Conservation (phyloP, 2,888 invertebrate species). For the Zhengitettix transpicula region DNA sequence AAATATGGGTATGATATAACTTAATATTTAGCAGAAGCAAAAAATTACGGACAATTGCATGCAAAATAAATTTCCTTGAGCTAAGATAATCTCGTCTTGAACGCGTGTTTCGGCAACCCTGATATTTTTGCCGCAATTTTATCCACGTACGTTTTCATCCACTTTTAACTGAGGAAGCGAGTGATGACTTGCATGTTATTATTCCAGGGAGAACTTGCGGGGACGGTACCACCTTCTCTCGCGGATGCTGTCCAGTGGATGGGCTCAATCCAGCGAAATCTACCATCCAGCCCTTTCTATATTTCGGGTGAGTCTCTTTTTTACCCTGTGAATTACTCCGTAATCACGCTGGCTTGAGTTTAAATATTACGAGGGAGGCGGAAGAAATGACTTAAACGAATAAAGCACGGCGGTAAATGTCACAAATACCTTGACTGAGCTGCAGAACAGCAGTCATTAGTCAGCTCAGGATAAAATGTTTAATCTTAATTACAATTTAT, state of each 20-base stretch:
- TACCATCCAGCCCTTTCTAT: slow-evolving; percentile 20
- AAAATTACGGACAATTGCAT: too few species aligned
- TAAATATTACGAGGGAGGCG: neutral
- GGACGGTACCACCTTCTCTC: slow-evolving; percentile 20
- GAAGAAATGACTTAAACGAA: too few species aligned
- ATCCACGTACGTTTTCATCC: neutral
- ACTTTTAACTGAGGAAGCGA: neutral
- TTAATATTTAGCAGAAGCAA: too few species aligned
- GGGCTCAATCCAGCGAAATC: slow-evolving; percentile 22
- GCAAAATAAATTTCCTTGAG: too few species aligned
- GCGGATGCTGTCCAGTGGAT: slow-evolving; percentile 21
- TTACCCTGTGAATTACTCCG: neutral
- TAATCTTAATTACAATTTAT: too few species aligned
- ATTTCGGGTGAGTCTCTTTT: slow-evolving; percentile 19
- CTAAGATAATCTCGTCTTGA: too few species aligned
- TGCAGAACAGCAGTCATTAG: too few species aligned
- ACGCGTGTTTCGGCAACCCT: too few species aligned
- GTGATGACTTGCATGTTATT: neutral
- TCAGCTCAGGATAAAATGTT: too few species aligned
- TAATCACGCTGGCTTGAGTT: neutral
- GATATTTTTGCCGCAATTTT: neutral
- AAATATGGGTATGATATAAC: too few species aligned
- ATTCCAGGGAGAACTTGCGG: slow-evolving; percentile 13
- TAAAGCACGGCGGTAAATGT: too few species aligned
- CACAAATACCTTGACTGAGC: too few species aligned